A percentile compares a stretch with the other conserved stretches of the same genome.
phyloP scores from a whole-genome alignment of 2,888 invertebrate species.

The Melitaea athalia region DNA sequence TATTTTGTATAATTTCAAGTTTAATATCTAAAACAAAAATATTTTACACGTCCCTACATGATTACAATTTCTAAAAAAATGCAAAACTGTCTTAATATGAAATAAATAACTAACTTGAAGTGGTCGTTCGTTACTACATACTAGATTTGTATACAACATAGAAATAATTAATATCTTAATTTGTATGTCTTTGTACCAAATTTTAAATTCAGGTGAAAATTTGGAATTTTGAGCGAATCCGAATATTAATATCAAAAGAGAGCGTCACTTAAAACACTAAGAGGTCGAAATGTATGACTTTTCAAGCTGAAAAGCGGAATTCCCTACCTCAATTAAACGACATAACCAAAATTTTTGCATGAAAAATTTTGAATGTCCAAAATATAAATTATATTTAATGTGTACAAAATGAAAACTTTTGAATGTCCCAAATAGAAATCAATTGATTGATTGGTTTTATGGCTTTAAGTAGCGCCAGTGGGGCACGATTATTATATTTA shows the following conservation, averaged over 20 bases:
- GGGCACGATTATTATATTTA: too few species aligned
- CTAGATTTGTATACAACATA: conserved; percentile 72
- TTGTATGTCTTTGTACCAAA: conserved; percentile 81
- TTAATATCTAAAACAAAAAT: conserved; percentile 62
- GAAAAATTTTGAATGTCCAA: conserved; percentile 73
- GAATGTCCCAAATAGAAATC: too few species aligned
- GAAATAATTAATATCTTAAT: conserved; percentile 77
- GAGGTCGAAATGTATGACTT: conserved; percentile 65
- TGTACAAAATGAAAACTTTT: too few species aligned
- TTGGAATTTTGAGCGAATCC: conserved; percentile 56
- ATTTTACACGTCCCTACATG: conserved; percentile 61
- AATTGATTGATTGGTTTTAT: too few species aligned
- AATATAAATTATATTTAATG: conserved; percentile 25
- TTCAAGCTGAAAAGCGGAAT: conserved; percentile 71
- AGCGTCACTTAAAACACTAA: conserved; percentile 50
- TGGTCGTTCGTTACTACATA: conserved; percentile 45
- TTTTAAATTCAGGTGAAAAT: conserved; percentile 57
- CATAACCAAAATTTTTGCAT: conserved; percentile 68
- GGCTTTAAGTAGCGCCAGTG: too few species aligned
- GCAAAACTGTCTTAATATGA: conserved; percentile 66
- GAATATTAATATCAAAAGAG: conserved; percentile 57
- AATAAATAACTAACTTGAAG: conserved; percentile 67
- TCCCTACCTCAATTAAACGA: conserved; percentile 54
- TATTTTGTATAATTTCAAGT: conserved; percentile 37
- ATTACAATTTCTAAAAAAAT: conserved; percentile 70